Conservation (phyloP, 1,140 invertebrate genomes). For the Drosophila setifemur region DNA sequence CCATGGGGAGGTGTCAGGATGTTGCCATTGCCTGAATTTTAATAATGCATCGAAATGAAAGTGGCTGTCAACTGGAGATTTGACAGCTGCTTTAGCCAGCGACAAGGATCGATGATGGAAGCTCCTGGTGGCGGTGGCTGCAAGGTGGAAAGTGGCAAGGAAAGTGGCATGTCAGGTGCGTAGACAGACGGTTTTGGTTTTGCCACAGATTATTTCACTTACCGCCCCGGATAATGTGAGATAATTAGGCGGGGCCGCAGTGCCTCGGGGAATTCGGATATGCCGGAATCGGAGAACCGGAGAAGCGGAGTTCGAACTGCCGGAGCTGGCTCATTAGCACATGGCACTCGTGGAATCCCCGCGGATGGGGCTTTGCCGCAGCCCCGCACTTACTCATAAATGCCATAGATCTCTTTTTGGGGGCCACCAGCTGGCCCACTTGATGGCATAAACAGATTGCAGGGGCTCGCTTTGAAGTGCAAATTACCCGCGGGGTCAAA, state of each 20-base stretch:
- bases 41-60: slow-evolving; percentile 80
- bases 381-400: slow-evolving; percentile 64
- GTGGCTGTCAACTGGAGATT: slow-evolving; percentile 75
- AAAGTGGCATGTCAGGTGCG: slow-evolving; percentile 46
- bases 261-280: not conserved
- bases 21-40: slow-evolving; percentile 72
- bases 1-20: slow-evolving; percentile 64
- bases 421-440: slow-evolving; percentile 71
- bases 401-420: slow-evolving; percentile 71
- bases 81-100: slow-evolving; percentile 41
- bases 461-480: slow-evolving; percentile 72
- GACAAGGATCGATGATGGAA: slow-evolving; percentile 75
- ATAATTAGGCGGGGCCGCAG: slow-evolving; percentile 31
- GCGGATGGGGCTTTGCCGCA: not conserved
- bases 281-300: not conserved
- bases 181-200: slow-evolving; percentile 39
- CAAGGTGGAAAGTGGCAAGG: not conserved
- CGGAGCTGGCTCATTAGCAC: slow-evolving; percentile 61
- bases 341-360: slow-evolving; percentile 27
- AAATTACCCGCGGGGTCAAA: slow-evolving; percentile 79
- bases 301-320: slow-evolving; percentile 11
- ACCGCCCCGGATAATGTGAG: slow-evolving; percentile 41
- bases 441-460: slow-evolving; percentile 73
- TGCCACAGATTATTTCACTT: slow-evolving; percentile 54
- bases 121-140: not conserved